Evolutionary conservation across 2,888 invertebrate genomes (phyloP), one percentile per base, ranked within the genome.

Genomic region (Leptinotarsa haldemani): DNA sequence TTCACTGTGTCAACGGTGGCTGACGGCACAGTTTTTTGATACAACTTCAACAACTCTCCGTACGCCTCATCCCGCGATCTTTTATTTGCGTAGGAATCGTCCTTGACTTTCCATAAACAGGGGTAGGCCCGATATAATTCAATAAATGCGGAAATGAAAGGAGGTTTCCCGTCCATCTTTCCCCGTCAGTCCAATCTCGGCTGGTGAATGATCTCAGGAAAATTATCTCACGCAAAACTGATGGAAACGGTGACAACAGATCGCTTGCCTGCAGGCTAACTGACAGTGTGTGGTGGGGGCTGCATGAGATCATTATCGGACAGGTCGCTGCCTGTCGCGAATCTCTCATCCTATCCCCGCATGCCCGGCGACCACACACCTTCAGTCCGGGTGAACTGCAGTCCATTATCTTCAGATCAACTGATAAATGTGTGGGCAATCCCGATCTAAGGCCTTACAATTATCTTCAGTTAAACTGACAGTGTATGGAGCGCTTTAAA

Each of bases 91-190:
- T 63, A 61, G 18, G 18, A 18, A 18, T 61, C 22, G 61, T 22
- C 22, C 22, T 63, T 63, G 20, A 63, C 63, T 22, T 20, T 63
- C 63, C 63, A 63, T 63, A 63, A 63, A 22, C 63, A 63, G 18
- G 18, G 18, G 18, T 63, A 22, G 20, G 18, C 20, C 22, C 22
- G 18, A 22, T 20, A 63, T 63, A 63, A 20, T 63, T 30, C 63
- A 63, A 63, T 63, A 22, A 63, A 63, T 20, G 30, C 63, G 22
- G 63, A 22, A 63, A 63, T 63, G 22, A 63, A 63, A 63, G 22
- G 63, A 16, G 63, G 30, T 25, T 63, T 63, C 22, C 63, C 48
- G 48, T 48, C 48, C 48, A 16, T 48, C 48, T 48, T 48, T 48
- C 48, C 48, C 48, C 48, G 48, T 48, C 48, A 48, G 48, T 48